phyloP scores from a whole-genome alignment of 2,113 vertebrate genomes.

The Pipa parva region DNA sequence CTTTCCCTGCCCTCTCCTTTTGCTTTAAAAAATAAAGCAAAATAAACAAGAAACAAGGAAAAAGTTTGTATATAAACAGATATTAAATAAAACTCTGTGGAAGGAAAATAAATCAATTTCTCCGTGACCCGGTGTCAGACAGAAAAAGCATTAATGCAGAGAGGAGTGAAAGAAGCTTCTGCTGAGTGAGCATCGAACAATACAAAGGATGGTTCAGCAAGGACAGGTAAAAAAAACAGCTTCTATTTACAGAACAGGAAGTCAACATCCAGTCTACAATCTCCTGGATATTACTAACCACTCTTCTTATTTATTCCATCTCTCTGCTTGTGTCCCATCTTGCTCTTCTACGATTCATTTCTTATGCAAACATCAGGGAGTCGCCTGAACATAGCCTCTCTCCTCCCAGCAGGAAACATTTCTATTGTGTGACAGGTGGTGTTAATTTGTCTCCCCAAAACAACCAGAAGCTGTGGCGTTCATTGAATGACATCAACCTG shows the following conservation, averaged over 20 bases:
- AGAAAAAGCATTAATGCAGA: conserved; percentile 24
- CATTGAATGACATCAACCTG: too few species aligned
- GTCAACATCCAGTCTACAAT: conserved; percentile 36
- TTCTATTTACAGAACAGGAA: conserved; percentile 38
- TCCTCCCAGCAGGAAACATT: too few species aligned
- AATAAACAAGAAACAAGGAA: background rate
- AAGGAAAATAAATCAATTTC: conserved; percentile 33
- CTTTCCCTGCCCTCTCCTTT: too few species aligned
- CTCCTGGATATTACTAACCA: conserved; percentile 28
- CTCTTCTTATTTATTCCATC: conserved; percentile 18
- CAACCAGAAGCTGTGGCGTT: too few species aligned
- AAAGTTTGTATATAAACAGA: conserved; percentile 33
- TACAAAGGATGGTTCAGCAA: conserved; percentile 24
- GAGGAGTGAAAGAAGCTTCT: conserved; percentile 3
- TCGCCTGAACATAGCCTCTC: background rate
- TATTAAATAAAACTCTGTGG: conserved; percentile 13
- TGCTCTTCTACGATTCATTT: conserved; percentile 13
- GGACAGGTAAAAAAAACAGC: conserved; percentile 27
- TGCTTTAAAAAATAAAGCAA: too few species aligned
- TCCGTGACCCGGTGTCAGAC: conserved; percentile 24
- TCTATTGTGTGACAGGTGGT: too few species aligned
- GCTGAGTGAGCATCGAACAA: conserved; percentile 16
- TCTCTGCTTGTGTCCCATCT: conserved; percentile 13
- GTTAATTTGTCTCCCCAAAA: too few species aligned
- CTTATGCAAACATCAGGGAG: conserved; percentile 22